Base-by-base conservation (phyloP, 2,797 vertebrate species). In the Spinus olivaceus region DNA sequence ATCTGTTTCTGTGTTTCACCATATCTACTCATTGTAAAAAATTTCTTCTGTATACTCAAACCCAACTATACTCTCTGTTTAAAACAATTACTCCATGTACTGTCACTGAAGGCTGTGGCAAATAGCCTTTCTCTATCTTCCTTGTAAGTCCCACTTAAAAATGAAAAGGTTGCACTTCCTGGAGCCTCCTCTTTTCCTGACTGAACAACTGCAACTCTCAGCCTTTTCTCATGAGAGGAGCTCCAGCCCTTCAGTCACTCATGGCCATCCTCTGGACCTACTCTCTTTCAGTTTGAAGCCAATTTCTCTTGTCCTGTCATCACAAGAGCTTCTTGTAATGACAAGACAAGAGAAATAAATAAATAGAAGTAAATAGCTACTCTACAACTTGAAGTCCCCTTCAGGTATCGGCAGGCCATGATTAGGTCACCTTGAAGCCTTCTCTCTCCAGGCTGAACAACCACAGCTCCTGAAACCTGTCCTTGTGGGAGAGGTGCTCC, bases 371-470 rank as follows among this genome's bases (percentile, higher is more conserved):
- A 63, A 56, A 27, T 23, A 71, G 44, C 8, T 44, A 16, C 23
- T 44, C 44, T 44, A 27, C 51, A 51, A 20, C 14, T 30, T 10
- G 5, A 51, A 44, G 32, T 10, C 10, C 17, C 11, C 21, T 60
- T 22, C 30, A 32, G 25, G 14, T 60, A 46, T 25, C 1, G 0
- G 24, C 1, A 14, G 9, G 21, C 16, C 4, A 10, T 12, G 51
- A 27, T 39, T 22, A 39, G 12, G 12, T 60, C 25, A 73, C 8
- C 18, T 32, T 21, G 27, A 7, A 47, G 53, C 33, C 17, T 53
- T 46, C 8, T 41, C 21, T 53, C 33, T 46, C 25, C 46, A 33
- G 9, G 39, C 30, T 60, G 12, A 73, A 60, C 25, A 66, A 53
- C 12, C 0, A 1, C 25, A 73, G 46, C 53, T 81, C 25, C 32